A percentile compares a stretch with the other conserved stretches of the same genome.
Conservation (phyloP, 1,140 invertebrate species). For the Trichonephila clavipes region DNA sequence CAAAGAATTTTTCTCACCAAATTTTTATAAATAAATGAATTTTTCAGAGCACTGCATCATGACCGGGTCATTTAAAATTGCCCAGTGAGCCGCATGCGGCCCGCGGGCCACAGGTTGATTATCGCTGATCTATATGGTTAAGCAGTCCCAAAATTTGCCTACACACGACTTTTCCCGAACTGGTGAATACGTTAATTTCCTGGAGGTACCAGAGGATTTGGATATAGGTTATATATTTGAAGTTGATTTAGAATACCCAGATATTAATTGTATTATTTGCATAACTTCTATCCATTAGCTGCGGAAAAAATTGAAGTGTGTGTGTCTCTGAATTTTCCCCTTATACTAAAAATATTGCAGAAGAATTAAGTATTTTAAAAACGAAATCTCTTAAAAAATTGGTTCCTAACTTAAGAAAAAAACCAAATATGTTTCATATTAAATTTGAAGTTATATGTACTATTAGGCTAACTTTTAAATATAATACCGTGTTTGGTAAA, state of each 20-base stretch:
- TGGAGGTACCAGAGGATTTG: background rate
- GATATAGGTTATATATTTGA: slow-evolving; percentile 22
- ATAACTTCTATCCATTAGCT: background rate
- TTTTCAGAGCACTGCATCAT: too few relatives aligned
- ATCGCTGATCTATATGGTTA: background rate
- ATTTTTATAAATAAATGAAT: too few relatives aligned
- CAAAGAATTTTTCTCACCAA: too few relatives aligned
- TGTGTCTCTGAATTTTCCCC: background rate
- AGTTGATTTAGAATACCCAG: slow-evolving; percentile 27
- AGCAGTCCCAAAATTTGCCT: background rate
- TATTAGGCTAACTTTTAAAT: background rate
- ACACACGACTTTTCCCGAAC: background rate
- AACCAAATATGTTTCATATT: background rate
- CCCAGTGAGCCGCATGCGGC: too few relatives aligned
- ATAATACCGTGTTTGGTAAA: slow-evolving; percentile 54
- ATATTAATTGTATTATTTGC: background rate
- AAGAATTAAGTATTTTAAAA: background rate
- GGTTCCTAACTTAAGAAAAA: background rate
- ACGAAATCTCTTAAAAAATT: background rate
- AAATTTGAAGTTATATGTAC: slow-evolving; percentile 22
- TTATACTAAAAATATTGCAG: too few relatives aligned
- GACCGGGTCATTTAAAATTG: too few relatives aligned
- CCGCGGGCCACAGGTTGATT: too few relatives aligned
- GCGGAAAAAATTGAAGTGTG: background rate
- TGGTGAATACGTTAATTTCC: background rate